A percentile compares a stretch with the other conserved stretches of the same genome.
phyloP scores from a whole-genome alignment of 1,140 invertebrate species.

The Oryctes rhinoceros region DNA sequence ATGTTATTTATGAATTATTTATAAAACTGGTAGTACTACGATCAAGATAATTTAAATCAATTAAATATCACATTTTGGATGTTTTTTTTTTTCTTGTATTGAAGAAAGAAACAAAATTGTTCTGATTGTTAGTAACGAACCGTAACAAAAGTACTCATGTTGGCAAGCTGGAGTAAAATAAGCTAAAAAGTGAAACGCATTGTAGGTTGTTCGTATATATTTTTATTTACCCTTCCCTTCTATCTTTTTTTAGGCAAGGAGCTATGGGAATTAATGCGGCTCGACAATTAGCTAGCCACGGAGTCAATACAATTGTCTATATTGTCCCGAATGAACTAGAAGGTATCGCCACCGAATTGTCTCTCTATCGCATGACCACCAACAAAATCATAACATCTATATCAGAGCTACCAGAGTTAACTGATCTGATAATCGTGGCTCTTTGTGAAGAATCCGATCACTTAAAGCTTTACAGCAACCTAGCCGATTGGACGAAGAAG shows the following conservation, averaged over 20 bases:
- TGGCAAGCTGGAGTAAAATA: too few relatives aligned
- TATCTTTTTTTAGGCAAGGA: conserved; percentile 62
- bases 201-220: too few relatives aligned
- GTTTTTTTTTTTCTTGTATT: too few relatives aligned
- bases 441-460: conserved; percentile 65
- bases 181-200: too few relatives aligned
- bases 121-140: too few relatives aligned
- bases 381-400: conserved; percentile 65
- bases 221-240: background rate
- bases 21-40: too few relatives aligned
- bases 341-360: conserved; percentile 65
- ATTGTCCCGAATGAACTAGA: conserved; percentile 56
- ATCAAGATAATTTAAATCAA: background rate
- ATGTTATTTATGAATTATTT: background rate
- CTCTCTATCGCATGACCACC: conserved; percentile 70
- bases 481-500: conserved; percentile 73
- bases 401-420: conserved; percentile 68
- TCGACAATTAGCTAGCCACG: conserved; percentile 83
- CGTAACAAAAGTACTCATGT: too few relatives aligned
- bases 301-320: conserved; percentile 76
- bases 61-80: too few relatives aligned
- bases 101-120: too few relatives aligned
- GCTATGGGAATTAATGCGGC: conserved; percentile 80
- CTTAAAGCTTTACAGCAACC: conserved; percentile 59
- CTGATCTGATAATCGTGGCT: conserved; percentile 76